Evolutionary conservation across 2,888 invertebrate genomes (phyloP).

Genomic region (Trichopria drosophilae): DNA sequence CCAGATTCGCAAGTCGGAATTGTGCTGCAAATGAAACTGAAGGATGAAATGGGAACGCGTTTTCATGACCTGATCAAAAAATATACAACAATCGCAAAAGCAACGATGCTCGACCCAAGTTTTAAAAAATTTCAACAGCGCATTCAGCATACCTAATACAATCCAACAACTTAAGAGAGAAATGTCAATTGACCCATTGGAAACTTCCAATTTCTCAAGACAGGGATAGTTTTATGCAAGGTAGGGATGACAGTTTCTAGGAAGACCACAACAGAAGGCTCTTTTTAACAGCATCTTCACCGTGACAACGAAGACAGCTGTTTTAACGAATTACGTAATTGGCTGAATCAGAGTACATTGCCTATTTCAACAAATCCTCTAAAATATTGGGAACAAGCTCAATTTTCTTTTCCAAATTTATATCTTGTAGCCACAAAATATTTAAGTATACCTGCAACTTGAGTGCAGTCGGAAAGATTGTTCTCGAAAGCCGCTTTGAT

Average conservation of each 20-base stretch:
- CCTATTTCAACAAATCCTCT: background rate
- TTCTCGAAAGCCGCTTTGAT: background rate
- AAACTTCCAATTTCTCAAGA: too few species aligned
- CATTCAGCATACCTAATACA: too few species aligned
- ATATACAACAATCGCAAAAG: background rate
- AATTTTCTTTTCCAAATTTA: background rate
- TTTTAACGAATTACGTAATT: background rate
- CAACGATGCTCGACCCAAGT: too few species aligned
- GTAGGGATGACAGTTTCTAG: too few species aligned
- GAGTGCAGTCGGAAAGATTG: slow-evolving; percentile 7
- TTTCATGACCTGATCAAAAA: background rate
- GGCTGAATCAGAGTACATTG: slow-evolving; percentile 1
- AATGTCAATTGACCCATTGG: too few species aligned
- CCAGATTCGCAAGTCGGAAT: background rate
- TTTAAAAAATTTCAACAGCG: too few species aligned
- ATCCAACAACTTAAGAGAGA: too few species aligned
- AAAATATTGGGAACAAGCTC: slow-evolving; percentile 4
- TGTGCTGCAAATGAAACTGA: background rate
- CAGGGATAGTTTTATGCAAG: too few species aligned
- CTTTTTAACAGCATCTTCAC: background rate
- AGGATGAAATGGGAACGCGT: background rate
- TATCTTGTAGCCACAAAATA: slow-evolving; percentile 8
- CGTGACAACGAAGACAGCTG: background rate
- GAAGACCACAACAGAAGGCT: background rate
- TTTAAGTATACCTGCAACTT: slow-evolving; percentile 9